These are phyloP conservation scores for Tupiocoris notatus DNA, from an alignment of 2,888 invertebrate genomes.

Conservation along the genomic window DNA sequence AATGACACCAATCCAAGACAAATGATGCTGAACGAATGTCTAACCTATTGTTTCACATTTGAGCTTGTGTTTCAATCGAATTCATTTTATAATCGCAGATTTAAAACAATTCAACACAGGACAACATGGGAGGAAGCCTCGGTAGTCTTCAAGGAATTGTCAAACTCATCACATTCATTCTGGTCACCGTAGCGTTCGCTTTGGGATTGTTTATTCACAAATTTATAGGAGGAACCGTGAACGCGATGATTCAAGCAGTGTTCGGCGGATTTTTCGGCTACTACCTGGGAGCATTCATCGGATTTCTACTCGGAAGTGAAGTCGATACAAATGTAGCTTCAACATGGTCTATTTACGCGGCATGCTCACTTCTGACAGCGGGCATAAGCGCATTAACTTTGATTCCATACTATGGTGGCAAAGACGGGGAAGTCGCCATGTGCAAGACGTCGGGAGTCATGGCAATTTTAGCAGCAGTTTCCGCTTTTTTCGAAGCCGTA, in stretches of 20 bases:
- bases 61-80: too few species aligned
- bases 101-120: too few species aligned
- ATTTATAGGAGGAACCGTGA: background rate
- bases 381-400: background rate
- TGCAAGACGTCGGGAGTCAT: background rate
- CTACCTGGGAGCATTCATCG: background rate
- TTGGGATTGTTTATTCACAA: background rate
- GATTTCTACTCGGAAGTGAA: background rate
- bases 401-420: background rate
- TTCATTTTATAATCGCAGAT: too few species aligned
- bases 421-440: background rate
- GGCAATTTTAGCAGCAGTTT: background rate
- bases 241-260: background rate
- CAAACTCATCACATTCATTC: slow-evolving; percentile 5
- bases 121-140: background rate
- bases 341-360: slow-evolving; percentile 7
- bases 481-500: background rate
- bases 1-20: too few species aligned
- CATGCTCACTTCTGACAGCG: background rate
- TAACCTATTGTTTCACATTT: too few species aligned
- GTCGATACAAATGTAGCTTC: background rate
- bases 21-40: too few species aligned
- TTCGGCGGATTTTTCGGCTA: slow-evolving; percentile 2
- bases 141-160: background rate
- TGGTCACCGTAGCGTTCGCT: background rate